Evolutionary conservation across 2,113 vertebrate species (phyloP), one percentile per base, ranked within the genome.

Genomic region (Rhombomys opimus): DNA sequence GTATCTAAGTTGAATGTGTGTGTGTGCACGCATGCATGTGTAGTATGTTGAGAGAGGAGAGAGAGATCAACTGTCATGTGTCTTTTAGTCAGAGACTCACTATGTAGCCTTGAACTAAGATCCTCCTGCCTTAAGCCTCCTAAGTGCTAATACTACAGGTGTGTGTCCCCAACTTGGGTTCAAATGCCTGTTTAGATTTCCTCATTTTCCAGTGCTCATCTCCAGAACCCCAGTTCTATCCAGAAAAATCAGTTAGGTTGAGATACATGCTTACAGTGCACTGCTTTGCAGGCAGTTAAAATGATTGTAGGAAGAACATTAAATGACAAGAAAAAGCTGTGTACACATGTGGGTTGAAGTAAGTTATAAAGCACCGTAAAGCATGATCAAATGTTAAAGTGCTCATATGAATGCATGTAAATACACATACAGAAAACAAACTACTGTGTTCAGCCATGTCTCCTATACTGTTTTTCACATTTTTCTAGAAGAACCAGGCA

Each of bases 351-450:
- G 18, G 41, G 50, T 54, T 85, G 14, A 92, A 93, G 67, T 67
- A 90, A 85, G 35, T 92, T 75, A 91, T 41, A 84, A 93, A 94
- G 65, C 32, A 50, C 23, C 80, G 41, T 76, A 57, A 92, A 72
- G 7, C 12, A 25, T 86, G 73, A 87, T 52, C 52, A 84, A 90
- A 93, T 61, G 30, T 94, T 30, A 84, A 95, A 73, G 65, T 50
- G 59, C n/a, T 4, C 10, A 46, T 38, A 61, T 77, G 59, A 72
- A 46, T 89, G 72, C 25, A 76, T 81, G 5, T 10, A 89, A 27
- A 72, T 38, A 75, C 32, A 52, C 13, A 67, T n/a, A 25, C 17
- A 77, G n/a, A 95, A 81, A 92, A 20, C 78, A 15, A 70, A 46
- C 2, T 82, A 65, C 25, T 63, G 9, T 22, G 3, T 86, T 67